Conservation (phyloP, 1,140 invertebrate genomes). For the Atta colombica region DNA sequence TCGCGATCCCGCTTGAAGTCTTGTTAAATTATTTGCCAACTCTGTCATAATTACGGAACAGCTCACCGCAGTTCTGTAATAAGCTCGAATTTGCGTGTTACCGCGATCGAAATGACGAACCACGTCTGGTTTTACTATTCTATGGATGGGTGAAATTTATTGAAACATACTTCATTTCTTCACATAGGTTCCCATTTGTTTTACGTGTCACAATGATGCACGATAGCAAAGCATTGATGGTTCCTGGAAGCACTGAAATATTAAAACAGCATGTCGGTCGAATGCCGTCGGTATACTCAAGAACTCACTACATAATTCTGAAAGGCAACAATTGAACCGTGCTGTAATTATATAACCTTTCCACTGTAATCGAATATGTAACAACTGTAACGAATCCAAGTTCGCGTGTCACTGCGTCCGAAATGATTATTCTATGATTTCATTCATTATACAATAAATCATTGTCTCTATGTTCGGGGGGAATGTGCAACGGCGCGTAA, state of each 20-base stretch:
- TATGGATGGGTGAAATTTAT: slow-evolving; percentile 10
- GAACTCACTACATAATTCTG: slow-evolving; percentile 40
- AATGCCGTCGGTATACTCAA: slow-evolving; percentile 10
- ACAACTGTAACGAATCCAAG: slow-evolving; percentile 41
- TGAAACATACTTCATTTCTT: neutral
- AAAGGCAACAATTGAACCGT: slow-evolving; percentile 43
- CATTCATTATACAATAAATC: slow-evolving; percentile 55
- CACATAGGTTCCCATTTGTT: neutral
- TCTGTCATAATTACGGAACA: slow-evolving; percentile 45
- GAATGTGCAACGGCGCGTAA: slow-evolving; percentile 24
- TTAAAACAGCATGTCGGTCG: slow-evolving; percentile 36
- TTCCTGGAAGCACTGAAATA: slow-evolving; percentile 19
- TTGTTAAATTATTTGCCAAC: slow-evolving; percentile 35
- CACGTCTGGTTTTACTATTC: slow-evolving; percentile 5
- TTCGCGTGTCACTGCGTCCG: slow-evolving; percentile 31
- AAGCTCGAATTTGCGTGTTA: slow-evolving; percentile 30
- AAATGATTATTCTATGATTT: slow-evolving; percentile 53
- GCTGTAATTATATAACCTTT: slow-evolving; percentile 40
- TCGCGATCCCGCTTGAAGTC: neutral
- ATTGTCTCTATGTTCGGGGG: slow-evolving; percentile 23
- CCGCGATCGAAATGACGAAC: slow-evolving; percentile 38
- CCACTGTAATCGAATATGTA: slow-evolving; percentile 18
- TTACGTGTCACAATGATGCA: slow-evolving; percentile 14
- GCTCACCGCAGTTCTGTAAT: slow-evolving; percentile 34
- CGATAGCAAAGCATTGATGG: neutral